phyloP scores from a whole-genome alignment of 2,113 vertebrate species.

The Cyprinus carpio region DNA sequence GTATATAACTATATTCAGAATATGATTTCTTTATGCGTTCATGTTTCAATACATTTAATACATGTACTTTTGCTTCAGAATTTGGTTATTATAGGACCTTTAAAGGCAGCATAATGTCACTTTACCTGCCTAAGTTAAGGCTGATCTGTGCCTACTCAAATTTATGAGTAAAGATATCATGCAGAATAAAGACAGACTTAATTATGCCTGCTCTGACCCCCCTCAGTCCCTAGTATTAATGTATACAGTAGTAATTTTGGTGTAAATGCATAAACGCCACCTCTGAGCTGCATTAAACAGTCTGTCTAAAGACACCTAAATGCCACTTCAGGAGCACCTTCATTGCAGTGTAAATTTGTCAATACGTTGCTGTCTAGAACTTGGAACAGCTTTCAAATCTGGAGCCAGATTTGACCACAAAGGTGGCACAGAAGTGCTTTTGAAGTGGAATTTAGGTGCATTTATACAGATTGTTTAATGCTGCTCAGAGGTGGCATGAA shows the following conservation, averaged over 20 bases:
- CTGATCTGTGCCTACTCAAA: no score
- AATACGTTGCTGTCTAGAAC: not conserved
- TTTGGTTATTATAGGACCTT: not conserved
- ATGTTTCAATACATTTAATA: no score
- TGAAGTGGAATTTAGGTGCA: not conserved
- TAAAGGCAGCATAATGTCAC: not conserved
- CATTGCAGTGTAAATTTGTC: not conserved
- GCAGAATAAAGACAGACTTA: no score
- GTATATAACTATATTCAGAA: no score
- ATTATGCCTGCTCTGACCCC: not conserved
- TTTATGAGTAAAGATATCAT: no score
- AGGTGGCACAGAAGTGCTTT: not conserved
- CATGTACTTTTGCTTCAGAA: no score
- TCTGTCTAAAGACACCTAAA: not conserved
- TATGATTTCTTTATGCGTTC: no score
- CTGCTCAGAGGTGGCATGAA: not conserved
- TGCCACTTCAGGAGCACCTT: not conserved
- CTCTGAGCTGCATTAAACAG: no score
- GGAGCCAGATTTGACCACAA: not conserved
- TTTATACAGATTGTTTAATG: not conserved
- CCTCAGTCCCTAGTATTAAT: no score
- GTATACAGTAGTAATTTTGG: no score
- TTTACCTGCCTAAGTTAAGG: not conserved
- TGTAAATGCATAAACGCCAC: no score
- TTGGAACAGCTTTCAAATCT: not conserved